Base-by-base conservation (phyloP, 2,113 vertebrate genomes). In the Electrona antarctica region DNA sequence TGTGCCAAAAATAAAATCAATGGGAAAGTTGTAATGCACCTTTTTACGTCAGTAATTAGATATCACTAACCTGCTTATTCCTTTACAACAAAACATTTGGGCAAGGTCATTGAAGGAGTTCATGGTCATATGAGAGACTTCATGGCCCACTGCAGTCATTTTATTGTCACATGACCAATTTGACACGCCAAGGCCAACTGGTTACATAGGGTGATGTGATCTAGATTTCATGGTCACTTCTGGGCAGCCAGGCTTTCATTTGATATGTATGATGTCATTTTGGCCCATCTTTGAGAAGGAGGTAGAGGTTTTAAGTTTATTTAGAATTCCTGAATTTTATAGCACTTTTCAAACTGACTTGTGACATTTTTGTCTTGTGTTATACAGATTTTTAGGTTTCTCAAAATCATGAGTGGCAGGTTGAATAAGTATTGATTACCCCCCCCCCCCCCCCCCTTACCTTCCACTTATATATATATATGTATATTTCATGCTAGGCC, bases 301-400 rank as follows among this genome's bases (percentile, higher is more conserved):
- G 64, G 67, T 76, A 71, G 62, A 61, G 21, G 21, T 61, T 9
- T 11, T 14, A 46, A 8, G 41, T 13, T 61, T 28, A 45, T 52
- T 21, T 21, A 21, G 21, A 21, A 12, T 52, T 52, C 13, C 51
- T 78, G 28, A 63, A 80, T 87, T 85, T 58, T 13, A 21, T 9
- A 21, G 56, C 15, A 52, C 85, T 76, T 83, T 79, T 21, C 21
- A 21, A 21, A 21, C 21, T 81, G 73, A 81, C 76, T 85, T 56
- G 71, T 79, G 33, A 83, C 86, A 81, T 74, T 76, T 41, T 60
- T 59, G 74, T 83, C 21, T 41, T 12, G 14, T 71, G 14, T 71
- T 68, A 60, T 85, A 13, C 82, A 82, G 62, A 14, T 8, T 69
- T 77, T 77, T 54, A 60, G 71, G 60, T 56, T 46, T 65, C 21